phyloP scores from a whole-genome alignment of 2,113 vertebrate species.

The Gasterosteus nipponicus region DNA sequence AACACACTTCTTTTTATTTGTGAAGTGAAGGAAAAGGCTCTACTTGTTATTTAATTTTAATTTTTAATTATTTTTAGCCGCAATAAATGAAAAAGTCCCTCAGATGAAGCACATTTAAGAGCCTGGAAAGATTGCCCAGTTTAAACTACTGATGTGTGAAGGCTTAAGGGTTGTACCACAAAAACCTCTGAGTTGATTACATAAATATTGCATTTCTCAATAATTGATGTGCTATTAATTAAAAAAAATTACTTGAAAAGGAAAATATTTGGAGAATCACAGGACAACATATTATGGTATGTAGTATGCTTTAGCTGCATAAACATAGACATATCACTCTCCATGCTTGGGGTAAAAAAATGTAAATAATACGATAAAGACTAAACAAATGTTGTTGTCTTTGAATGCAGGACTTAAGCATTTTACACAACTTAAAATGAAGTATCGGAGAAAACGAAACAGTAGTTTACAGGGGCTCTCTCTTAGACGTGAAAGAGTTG shows the following conservation, averaged over 20 bases:
- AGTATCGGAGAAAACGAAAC: not conserved
- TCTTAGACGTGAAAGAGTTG: not conserved
- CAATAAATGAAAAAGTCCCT: conserved; percentile 64
- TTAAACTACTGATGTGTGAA: conserved; percentile 48
- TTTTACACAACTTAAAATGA: not conserved
- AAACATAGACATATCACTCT: conserved; percentile 32
- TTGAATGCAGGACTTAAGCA: not conserved
- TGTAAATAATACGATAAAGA: conserved; percentile 20
- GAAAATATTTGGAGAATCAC: conserved; percentile 62
- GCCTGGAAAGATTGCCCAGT: conserved; percentile 49
- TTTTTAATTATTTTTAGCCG: conserved; percentile 45
- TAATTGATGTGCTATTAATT: conserved; percentile 65
- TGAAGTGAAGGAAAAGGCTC: conserved; percentile 52
- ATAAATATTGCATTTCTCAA: conserved; percentile 64
- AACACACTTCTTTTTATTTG: conserved; percentile 65
- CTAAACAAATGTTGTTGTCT: conserved; percentile 7
- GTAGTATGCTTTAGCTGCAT: conserved; percentile 35
- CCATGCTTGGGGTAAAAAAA: conserved; percentile 25
- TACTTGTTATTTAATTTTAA: conserved; percentile 44
- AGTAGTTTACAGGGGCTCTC: not conserved
- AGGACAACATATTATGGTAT: conserved; percentile 28
- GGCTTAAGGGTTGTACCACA: conserved; percentile 36
- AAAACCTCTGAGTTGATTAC: conserved; percentile 65
- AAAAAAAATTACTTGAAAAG: conserved; percentile 56
- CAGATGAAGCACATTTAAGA: conserved; percentile 48